phyloP scores from a whole-genome alignment of 2,797 vertebrate species.

The Tenualosa thibaudeaui region DNA sequence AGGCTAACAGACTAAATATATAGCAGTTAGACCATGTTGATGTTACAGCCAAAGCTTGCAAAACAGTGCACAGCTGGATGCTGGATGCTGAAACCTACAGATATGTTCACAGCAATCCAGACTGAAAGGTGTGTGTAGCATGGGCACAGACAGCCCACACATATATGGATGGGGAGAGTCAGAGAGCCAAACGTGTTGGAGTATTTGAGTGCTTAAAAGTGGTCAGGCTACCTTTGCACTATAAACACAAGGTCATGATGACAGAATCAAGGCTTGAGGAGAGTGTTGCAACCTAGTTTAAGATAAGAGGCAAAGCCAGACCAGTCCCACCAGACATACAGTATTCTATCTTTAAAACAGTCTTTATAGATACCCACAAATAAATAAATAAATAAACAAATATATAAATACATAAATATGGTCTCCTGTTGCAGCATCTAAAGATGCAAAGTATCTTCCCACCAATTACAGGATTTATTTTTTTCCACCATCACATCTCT shows the following conservation, averaged over 20 bases:
- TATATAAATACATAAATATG: too few species aligned
- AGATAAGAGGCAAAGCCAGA: not conserved
- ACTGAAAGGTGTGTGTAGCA: not conserved
- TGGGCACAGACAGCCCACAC: too few species aligned
- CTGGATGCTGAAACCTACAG: not conserved
- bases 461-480: not conserved
- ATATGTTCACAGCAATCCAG: not conserved
- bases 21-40: not conserved
- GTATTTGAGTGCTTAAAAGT: not conserved
- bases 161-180: too few species aligned
- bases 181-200: not conserved
- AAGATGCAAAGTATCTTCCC: not conserved
- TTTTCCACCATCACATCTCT: not conserved
- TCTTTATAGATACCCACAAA: not conserved
- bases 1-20: slow-evolving; percentile 15
- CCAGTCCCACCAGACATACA: not conserved
- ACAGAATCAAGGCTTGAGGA: too few species aligned
- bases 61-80: not conserved
- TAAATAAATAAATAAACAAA: not conserved
- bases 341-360: not conserved
- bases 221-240: too few species aligned
- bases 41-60: not conserved
- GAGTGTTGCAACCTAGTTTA: not conserved
- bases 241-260: too few species aligned
- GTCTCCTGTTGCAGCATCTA: not conserved